Conservation (phyloP, 2,888 invertebrate species). For the Phasia obesa region DNA sequence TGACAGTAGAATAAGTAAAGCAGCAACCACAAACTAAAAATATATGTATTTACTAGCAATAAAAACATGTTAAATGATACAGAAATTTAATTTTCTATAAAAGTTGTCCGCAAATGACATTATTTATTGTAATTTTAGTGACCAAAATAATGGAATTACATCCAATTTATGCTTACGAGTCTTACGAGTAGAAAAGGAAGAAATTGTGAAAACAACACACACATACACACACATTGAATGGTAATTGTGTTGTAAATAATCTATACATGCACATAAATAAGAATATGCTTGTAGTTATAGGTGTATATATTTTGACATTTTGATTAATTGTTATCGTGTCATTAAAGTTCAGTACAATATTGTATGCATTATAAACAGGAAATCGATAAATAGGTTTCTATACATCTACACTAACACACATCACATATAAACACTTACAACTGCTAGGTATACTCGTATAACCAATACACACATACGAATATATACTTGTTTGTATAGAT, state of each 20-base stretch:
- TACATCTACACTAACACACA: not conserved
- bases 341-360: conserved; percentile 50
- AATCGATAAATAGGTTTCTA: conserved; percentile 50
- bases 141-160: conserved; percentile 18
- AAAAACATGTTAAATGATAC: no score
- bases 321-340: conserved; percentile 66
- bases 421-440: not conserved
- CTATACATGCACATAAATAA: not conserved
- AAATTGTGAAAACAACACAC: not conserved
- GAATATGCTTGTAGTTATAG: conserved; percentile 1
- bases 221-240: not conserved
- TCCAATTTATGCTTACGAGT: not conserved
- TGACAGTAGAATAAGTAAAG: not conserved
- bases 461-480: not conserved
- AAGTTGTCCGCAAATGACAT: no score
- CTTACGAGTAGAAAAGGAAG: not conserved
- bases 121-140: conserved; percentile 24
- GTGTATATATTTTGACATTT: conserved; percentile 60
- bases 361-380: conserved; percentile 50
- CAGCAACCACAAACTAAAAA: not conserved
- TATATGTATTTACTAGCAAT: not conserved
- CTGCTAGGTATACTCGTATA: not conserved
- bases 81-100: no score
- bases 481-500: no score
- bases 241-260: conserved; percentile 16